Conservation (phyloP, 2,113 vertebrate genomes). For the Takifugu flavidus region DNA sequence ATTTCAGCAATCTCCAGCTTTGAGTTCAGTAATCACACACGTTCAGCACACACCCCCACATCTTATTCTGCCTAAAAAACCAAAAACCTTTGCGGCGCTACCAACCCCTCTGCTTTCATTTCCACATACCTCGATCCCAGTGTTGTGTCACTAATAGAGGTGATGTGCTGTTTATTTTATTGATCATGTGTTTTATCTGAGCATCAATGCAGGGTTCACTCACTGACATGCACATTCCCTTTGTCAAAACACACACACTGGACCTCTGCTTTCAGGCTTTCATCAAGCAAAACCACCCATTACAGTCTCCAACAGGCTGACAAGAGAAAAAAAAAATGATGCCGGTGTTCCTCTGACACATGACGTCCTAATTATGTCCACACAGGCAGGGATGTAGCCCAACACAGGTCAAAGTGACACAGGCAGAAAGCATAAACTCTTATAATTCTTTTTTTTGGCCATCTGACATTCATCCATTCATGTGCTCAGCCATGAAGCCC, state of each 20-base stretch:
- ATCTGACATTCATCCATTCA: conserved; percentile 7
- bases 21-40: conserved; percentile 54
- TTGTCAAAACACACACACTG: conserved; percentile 66
- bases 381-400: conserved; percentile 53
- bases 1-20: conserved; percentile 45
- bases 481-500: conserved; percentile 1
- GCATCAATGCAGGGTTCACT: conserved; percentile 69
- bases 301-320: conserved; percentile 56
- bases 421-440: conserved; percentile 40
- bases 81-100: conserved; percentile 25
- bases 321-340: conserved; percentile 24
- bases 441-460: conserved; percentile 38
- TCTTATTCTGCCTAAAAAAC: conserved; percentile 57
- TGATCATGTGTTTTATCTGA: conserved; percentile 70
- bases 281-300: conserved; percentile 68
- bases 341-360: conserved; percentile 62
- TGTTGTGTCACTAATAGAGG: conserved; percentile 72
- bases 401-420: conserved; percentile 49
- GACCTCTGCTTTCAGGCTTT: conserved; percentile 71
- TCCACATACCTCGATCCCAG: conserved; percentile 66
- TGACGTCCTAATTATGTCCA: conserved; percentile 68
- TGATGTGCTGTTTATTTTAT: conserved; percentile 74
- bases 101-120: conserved; percentile 54
- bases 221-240: conserved; percentile 63
- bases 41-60: conserved; percentile 37